Evolutionary conservation across 1,140 invertebrate genomes (phyloP).

Genomic region (Berghia stephanieae): DNA sequence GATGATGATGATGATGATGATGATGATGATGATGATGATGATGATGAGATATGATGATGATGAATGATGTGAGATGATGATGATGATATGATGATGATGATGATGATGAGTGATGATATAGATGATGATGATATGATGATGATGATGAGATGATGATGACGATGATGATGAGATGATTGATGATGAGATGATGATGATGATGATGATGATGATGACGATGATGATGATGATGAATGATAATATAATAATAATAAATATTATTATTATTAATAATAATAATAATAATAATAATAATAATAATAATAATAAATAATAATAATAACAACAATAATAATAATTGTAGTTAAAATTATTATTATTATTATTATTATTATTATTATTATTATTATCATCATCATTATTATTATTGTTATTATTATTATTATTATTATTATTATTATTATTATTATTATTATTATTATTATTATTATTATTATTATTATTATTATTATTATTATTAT

Average conservation of each 20-base stretch:
- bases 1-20: too few relatives aligned
- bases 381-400: not conserved
- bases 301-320: not conserved
- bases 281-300: not conserved
- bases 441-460: conserved; percentile 4
- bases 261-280: not conserved
- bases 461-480: too few relatives aligned
- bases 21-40: conserved; percentile 1
- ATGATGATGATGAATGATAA: too few relatives aligned
- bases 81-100: too few relatives aligned
- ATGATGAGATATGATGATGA: too few relatives aligned
- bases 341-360: not conserved
- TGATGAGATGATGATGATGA: not conserved
- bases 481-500: too few relatives aligned
- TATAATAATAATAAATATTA: too few relatives aligned
- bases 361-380: not conserved
- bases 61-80: too few relatives aligned
- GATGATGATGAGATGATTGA: too few relatives aligned
- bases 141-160: too few relatives aligned
- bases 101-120: too few relatives aligned
- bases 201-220: not conserved
- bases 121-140: too few relatives aligned
- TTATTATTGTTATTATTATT: conserved; percentile 2
- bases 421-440: conserved; percentile 4
- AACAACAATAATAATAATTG: not conserved